These are phyloP conservation scores for Toxotes jaculatrix DNA, from an alignment of 2,113 vertebrate genomes.

Conservation along the genomic window DNA sequence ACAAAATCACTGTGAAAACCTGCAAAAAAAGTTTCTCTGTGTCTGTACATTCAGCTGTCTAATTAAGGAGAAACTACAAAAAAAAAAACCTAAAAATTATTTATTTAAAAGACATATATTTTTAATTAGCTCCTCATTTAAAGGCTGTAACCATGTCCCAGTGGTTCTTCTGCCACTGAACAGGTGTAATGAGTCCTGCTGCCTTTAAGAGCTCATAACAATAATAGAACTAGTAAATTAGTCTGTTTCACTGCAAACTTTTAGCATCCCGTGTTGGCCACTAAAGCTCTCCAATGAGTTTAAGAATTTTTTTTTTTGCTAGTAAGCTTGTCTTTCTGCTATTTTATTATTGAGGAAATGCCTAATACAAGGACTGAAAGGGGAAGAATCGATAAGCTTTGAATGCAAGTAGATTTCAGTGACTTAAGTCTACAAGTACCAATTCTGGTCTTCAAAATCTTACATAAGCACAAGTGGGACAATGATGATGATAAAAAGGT, in stretches of 20 bases:
- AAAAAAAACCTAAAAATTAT: background rate
- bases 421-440: background rate
- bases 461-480: background rate
- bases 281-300: slow-evolving; percentile 27
- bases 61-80: slow-evolving; percentile 1
- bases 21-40: background rate
- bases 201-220: slow-evolving; percentile 41
- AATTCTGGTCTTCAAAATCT: background rate
- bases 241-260: slow-evolving; percentile 29
- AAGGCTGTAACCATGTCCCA: slow-evolving; percentile 30
- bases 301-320: background rate
- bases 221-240: slow-evolving; percentile 52
- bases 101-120: slow-evolving; percentile 36
- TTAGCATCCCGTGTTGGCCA: slow-evolving; percentile 8
- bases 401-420: background rate
- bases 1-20: background rate
- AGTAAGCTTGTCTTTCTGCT: background rate
- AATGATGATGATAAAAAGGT: background rate
- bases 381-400: background rate
- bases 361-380: background rate
- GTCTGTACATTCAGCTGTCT: background rate
- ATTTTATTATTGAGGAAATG: background rate
- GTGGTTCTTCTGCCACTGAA: slow-evolving; percentile 16
- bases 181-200: slow-evolving; percentile 47
- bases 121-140: slow-evolving; percentile 47